A percentile compares a stretch with the other conserved stretches of the same genome.
Evolutionary conservation across 2,113 vertebrate genomes (phyloP).

Genomic region (Tichodroma muraria): DNA sequence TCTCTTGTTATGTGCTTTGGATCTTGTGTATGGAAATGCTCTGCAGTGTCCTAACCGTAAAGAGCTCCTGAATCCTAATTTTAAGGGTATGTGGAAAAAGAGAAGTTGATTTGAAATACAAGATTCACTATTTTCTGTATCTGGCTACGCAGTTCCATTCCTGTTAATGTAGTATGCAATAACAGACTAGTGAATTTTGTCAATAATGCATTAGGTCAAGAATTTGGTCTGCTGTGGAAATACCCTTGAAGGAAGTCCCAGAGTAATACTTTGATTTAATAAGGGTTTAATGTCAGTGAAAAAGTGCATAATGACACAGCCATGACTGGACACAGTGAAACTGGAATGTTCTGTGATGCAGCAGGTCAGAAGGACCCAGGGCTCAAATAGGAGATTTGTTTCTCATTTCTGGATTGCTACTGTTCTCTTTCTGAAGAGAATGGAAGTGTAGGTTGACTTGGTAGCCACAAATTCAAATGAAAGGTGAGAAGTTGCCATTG

Average conservation of each 20-base stretch:
- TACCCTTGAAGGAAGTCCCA: background rate
- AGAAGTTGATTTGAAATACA: background rate
- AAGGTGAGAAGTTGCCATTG: background rate
- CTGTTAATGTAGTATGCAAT: background rate
- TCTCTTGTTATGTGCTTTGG: slow-evolving; percentile 87
- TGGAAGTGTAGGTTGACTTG: background rate
- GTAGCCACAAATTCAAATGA: background rate
- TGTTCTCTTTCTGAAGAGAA: background rate
- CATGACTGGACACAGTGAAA: background rate
- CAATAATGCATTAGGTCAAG: background rate
- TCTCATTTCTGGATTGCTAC: background rate
- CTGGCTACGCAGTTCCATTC: background rate
- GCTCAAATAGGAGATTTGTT: background rate
- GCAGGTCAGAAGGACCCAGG: background rate
- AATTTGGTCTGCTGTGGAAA: background rate
- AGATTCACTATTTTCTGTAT: background rate
- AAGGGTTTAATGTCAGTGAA: background rate
- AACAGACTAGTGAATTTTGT: background rate
- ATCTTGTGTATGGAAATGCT: slow-evolving; percentile 89
- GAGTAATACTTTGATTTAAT: background rate
- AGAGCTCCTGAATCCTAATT: slow-evolving; percentile 86
- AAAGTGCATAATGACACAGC: too few relatives aligned
- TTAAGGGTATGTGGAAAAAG: slow-evolving; percentile 77
- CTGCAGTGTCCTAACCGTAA: slow-evolving; percentile 85
- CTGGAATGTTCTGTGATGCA: background rate